These are phyloP conservation scores for Acrocephalus kingi DNA, from an alignment of 2,113 vertebrate species.

Conservation along the genomic window DNA sequence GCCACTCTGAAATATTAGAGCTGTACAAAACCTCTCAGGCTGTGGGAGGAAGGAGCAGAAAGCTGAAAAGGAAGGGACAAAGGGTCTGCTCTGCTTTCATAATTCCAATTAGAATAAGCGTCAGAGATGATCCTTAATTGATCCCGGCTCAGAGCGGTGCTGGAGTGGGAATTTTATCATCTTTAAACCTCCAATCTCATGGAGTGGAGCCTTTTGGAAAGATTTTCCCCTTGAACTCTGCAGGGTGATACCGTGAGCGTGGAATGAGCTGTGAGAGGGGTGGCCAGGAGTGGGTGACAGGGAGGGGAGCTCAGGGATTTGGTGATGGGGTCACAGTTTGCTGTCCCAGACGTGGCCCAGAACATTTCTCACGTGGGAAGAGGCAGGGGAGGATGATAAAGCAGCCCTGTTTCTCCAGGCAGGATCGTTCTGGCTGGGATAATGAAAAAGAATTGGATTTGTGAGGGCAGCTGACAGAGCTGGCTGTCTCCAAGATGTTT, in stretches of 20 bases:
- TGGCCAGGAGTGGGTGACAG: background rate
- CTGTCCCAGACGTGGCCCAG: background rate
- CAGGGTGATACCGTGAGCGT: accelerated
- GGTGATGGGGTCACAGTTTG: background rate
- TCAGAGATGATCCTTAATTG: background rate
- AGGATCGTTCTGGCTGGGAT: background rate
- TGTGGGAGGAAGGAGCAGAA: background rate
- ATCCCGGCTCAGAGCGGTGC: background rate
- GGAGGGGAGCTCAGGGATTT: background rate
- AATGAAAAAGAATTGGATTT: constrained; percentile 18
- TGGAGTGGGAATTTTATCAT: background rate
- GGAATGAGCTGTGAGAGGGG: background rate
- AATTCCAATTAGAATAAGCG: background rate
- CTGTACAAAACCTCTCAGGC: background rate
- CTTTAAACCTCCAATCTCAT: background rate
- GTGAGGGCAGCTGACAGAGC: constrained; percentile 16
- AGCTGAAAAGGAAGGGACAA: background rate
- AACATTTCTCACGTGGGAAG: accelerated
- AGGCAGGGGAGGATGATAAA: background rate
- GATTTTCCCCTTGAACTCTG: background rate
- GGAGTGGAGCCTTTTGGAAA: background rate
- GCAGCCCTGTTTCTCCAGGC: background rate
- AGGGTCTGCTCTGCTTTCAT: background rate
- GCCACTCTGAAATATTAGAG: background rate
- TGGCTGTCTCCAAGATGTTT: background rate